Base-by-base conservation (phyloP, 2,113 vertebrate species). In the Coracopsis vasa region DNA sequence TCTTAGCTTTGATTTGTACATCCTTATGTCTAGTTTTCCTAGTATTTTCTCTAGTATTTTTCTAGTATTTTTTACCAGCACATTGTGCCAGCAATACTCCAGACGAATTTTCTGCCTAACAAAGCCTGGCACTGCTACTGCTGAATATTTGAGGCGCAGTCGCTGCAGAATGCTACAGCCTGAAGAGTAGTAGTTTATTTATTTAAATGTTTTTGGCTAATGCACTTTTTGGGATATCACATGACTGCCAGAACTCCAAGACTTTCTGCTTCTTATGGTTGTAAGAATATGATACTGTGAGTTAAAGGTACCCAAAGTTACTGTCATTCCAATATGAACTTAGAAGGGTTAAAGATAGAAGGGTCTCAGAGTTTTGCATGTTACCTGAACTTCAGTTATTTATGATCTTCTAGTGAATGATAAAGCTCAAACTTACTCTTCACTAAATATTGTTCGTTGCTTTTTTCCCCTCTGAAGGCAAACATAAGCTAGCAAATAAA, bases 201-300 rank as follows among this genome's bases (percentile, higher is more conserved):
- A 97, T 96, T 95, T 74, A 93, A 94, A 96, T 96, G 48, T 6
- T 88, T 92, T 81, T 88, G 83, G 72, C 72, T 94, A 75, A 65
- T 61, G 73, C 41, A 67, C 64, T 71, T 97, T 92, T 80, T 17
- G 48, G 61, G 41, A 10, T 81, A 61, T 74, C 88, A 91, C 6
- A 24, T 97, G 95, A 90, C 88, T 92, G 47, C 73, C 70, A 48
- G 65, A 94, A 94, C 83, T 53, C 61, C 0, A 11, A 92, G 80
- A 53, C 45, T 92, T 93, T 94, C 79, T 79, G 39, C 86, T 96
- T 95, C 91, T 86, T 48, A 42, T 74, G n/a, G 50, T 2, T 96
- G 42, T 42, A 31, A 80, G 47, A 88, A 74, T 56, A 37, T 0
- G 0, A 31, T 66, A 47, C 33, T 62, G 27, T 83, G 72, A 65